These are phyloP conservation scores for Mellilla xanthometata DNA, from an alignment of 2,888 invertebrate species.

Conservation along the genomic window DNA sequence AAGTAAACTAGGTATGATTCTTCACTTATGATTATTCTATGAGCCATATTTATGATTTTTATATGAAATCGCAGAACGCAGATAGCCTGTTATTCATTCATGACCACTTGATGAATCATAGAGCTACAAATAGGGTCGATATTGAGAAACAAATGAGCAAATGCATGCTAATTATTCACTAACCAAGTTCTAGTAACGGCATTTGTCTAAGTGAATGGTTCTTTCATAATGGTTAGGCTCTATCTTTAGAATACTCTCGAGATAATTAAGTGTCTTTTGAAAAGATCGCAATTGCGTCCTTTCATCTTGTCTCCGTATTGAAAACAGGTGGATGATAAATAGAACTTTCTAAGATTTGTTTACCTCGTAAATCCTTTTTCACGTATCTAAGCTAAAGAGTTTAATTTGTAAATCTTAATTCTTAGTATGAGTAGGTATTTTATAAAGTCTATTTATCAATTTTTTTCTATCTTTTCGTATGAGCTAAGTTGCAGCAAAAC, in stretches of 20 bases:
- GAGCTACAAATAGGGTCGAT: conserved; percentile 46
- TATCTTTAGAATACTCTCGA: background rate
- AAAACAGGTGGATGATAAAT: background rate
- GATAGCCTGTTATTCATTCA: too few relatives aligned
- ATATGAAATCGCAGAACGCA: too few relatives aligned
- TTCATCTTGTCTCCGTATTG: background rate
- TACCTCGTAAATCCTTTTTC: too few relatives aligned
- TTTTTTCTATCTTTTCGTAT: too few relatives aligned
- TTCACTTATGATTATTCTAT: too few relatives aligned
- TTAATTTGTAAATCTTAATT: too few relatives aligned
- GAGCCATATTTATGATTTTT: too few relatives aligned
- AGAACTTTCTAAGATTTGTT: conserved; percentile 2
- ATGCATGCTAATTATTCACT: conserved; percentile 51
- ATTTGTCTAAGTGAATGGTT: conserved; percentile 10
- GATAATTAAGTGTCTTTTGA: conserved; percentile 1
- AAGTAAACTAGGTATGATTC: too few relatives aligned
- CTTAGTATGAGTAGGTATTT: too few relatives aligned
- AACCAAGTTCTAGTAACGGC: conserved; percentile 42
- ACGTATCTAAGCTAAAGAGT: too few relatives aligned
- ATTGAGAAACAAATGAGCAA: conserved; percentile 42
- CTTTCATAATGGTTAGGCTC: conserved; percentile 5
- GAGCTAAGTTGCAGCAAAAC: too few relatives aligned
- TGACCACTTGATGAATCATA: conserved; percentile 46
- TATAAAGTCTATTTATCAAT: too few relatives aligned
- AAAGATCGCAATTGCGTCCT: background rate